phyloP scores from a whole-genome alignment of 2,888 invertebrate genomes.

The Aspidiotus rigidus region DNA sequence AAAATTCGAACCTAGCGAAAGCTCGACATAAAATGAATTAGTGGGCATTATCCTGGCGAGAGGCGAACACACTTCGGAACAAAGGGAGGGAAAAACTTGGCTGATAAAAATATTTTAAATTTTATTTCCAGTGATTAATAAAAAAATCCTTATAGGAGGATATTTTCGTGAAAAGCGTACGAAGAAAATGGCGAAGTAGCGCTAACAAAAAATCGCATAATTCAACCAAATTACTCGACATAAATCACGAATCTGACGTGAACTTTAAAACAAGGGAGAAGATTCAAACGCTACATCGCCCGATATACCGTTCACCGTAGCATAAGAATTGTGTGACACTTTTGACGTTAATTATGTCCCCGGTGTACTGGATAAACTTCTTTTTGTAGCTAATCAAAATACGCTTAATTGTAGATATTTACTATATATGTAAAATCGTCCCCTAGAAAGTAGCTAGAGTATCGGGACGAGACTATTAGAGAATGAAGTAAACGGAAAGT shows the following conservation, averaged over 20 bases:
- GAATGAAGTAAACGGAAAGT: not conserved
- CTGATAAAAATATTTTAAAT: too few relatives aligned
- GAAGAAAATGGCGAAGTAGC: not conserved
- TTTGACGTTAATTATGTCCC: conserved; percentile 10
- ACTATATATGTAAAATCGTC: not conserved
- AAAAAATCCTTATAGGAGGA: not conserved
- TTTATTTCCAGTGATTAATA: too few relatives aligned
- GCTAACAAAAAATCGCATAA: conserved; percentile 6
- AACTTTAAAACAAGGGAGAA: conserved; percentile 6
- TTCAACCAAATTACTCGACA: not conserved
- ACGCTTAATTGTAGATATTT: not conserved
- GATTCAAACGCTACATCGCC: not conserved
- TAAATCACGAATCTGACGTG: conserved; percentile 10
- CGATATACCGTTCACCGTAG: not conserved
- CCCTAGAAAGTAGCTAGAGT: too few relatives aligned
- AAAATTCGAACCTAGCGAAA: too few relatives aligned
- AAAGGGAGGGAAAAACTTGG: too few relatives aligned
- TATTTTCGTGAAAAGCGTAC: not conserved
- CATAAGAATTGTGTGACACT: not conserved
- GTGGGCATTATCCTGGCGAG: too few relatives aligned
- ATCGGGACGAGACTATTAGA: not conserved
- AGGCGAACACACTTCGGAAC: too few relatives aligned
- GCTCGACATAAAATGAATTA: too few relatives aligned
- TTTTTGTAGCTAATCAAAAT: not conserved
- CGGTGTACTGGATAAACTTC: conserved; percentile 5